Base-by-base conservation (phyloP, 2,113 vertebrate genomes). In the Thermophis baileyi region DNA sequence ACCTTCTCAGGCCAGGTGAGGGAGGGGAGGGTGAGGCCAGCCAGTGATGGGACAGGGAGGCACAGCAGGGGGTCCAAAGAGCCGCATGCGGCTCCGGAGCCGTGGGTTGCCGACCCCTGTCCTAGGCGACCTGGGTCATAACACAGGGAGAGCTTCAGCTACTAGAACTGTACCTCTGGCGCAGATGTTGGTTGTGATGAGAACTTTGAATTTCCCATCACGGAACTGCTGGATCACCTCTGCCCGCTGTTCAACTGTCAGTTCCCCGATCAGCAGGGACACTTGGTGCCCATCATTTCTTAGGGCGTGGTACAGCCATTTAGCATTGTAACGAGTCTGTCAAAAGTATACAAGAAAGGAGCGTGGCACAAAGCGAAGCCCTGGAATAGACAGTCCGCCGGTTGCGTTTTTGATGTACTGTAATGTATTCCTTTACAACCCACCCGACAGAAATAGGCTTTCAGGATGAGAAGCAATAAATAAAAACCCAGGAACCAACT, bases 141-240 rank as follows among this genome's bases (percentile, higher is more conserved):
- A 69, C 12, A 16, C 12, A 69, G 7, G 27, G 44, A 12, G 7
- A 91, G 35, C 20, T 11, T 60, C 35, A 46, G 25, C 47, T 51
- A 6, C 1, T 0, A 12, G 49, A 11, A 40, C 2, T 0, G 0
- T 54, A 98, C 98, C 98, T 97, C 98, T 97, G 40, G 98, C 98
- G 0, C 98, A 98, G 96, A 98, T 97, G 1, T 98, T 98, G 94
- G 98, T 98, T 2, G 97, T 97, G 1, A 98, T 97, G 1, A 98
- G 98, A 4, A 98, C 98, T 93, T 98, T 98, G 94, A 98, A 97
- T 87, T 97, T 97, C 4, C 98, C 97, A 0, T 98, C 96, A 0
- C 98, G 97, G 44, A 98, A 98, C 55, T 97, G 93, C 94, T 98
- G 98, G 93, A 98, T 98, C 93, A 97, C 74, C 0, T 91, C 7